Evolutionary conservation across 1,140 invertebrate genomes (phyloP).

Genomic region (Aphaenogaster ashmeadi): DNA sequence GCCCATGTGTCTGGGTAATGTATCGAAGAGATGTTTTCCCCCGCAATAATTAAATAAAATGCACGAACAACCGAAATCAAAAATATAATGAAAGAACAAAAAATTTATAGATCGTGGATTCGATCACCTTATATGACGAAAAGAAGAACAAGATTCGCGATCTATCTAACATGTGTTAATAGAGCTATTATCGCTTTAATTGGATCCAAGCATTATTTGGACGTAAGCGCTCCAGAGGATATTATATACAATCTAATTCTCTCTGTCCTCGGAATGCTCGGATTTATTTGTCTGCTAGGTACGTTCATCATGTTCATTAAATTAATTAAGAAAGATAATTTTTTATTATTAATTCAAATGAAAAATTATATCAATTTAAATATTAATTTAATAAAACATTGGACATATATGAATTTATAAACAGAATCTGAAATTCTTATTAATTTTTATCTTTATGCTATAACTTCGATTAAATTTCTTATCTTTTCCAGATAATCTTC

Average conservation of each 20-base stretch:
- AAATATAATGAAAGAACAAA: background rate
- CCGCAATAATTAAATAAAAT: background rate
- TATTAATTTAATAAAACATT: background rate
- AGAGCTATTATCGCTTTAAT: conserved; percentile 79
- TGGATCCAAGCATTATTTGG: conserved; percentile 79
- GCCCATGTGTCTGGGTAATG: background rate
- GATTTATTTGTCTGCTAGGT: conserved; percentile 82
- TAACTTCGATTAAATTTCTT: background rate
- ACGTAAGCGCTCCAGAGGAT: conserved; percentile 78
- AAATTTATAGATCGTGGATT: conserved; percentile 81
- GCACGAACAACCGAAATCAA: background rate
- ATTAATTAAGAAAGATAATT: background rate
- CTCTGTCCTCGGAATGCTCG: conserved; percentile 79
- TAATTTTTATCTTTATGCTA: background rate
- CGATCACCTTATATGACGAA: conserved; percentile 72
- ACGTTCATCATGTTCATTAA: background rate
- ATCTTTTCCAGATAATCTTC: background rate
- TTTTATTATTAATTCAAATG: background rate
- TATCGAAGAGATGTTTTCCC: background rate
- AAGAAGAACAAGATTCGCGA: conserved; percentile 62
- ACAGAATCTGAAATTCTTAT: background rate
- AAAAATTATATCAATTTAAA: background rate
- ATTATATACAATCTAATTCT: conserved; percentile 80
- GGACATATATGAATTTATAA: background rate
- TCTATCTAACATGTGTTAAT: conserved; percentile 81